Base-by-base conservation (phyloP, 2,888 invertebrate species). In the Elmis aenea region DNA sequence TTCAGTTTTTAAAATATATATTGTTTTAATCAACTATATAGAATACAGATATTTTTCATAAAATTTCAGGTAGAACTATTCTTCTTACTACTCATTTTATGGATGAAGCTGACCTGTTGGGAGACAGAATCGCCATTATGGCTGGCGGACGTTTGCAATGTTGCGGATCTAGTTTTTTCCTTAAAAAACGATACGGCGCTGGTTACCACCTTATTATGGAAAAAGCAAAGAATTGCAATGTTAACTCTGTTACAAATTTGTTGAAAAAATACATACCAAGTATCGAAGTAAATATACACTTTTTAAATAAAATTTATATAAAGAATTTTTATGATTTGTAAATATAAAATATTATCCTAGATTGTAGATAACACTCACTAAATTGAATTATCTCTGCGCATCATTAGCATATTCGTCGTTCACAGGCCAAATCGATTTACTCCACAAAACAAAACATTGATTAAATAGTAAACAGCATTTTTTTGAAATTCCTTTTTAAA, bases 101-200 rank as follows among this genome's bases (percentile, higher is more conserved):
- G 90, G 91, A 91, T 56, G 91, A 92, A 67, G 91, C 91, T 1
- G 91, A 92, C 65, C 72, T 85, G 21, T 72, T 91, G 1, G 91
- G 90, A 0, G 91, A 91, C 67, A 74, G 89, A 21, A 87, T 91
- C 48, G 90, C 88, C 5, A 91, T 92, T 39, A 86, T 92, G 86
- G 80, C 87, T 2, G 77, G 78, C 26, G 91, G 91, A 1, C 74
- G 77, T 21, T 68, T 91, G 22, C 83, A 86, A 57, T 89, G 90
- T 57, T 79, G 82, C 45, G 91, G 90, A 4, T 82, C 85, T 0
- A 83, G 87, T 1, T 83, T 80, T 61, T 89, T 81, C 59, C 72
- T 92, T 21, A 91, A 91, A 64, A 83, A 83, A 52, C 81, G 82
- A 65, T 90, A 85, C 59, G 90, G 90, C n/a, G 81, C 84, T 15